Evolutionary conservation across 2,888 invertebrate species (phyloP), one percentile per base, ranked within the genome.

Genomic region (Microchrysa polita): DNA sequence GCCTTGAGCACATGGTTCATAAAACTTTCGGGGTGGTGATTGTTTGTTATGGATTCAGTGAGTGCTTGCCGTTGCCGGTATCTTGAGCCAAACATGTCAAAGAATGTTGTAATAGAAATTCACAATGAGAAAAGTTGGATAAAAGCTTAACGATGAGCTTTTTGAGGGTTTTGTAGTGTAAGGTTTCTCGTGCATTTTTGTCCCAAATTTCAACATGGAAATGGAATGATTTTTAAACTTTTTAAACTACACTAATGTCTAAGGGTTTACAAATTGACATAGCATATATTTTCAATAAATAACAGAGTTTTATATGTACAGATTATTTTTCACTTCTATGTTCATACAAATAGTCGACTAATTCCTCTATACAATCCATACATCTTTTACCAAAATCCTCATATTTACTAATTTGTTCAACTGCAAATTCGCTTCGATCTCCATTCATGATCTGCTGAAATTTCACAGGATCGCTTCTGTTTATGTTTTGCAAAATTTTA

Each of bases 371-470:
- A 53, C 78, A 59, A 16, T 78, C 79, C 53, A 75, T 23, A 16
- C 81, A 71, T 34, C 79, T 48, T 74, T 79, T 78, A 42, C 69
- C 75, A 67, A 67, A 81, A 61, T 75, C 79, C 77, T 77, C 60
- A 79, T 82, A 82, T 22, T 77, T 77, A 48, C 77, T 72, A 71
- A 81, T 80, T 74, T 81, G 79, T 34, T 80, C 73, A 5, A 79
- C 73, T 40, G 82, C 74, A 73, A 80, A 81, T 73, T 80, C 80
- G 67, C 80, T 80, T 74, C 83, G 78, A 75, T 82, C 79, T 4
- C 18, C 18, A 55, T 67, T 67, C 67, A 67, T 67, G n/a, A 67
- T 40, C 14, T 67, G 16, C 12, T 67, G 53, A 27, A 55, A 67
- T 18, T 27, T 20, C n/a, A 55, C 67, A 34, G 67, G 67, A 55